Evolutionary conservation across 64 coral and sea anemone genomes (phyloP).

Genomic region (Exaiptasia diaphana): DNA sequence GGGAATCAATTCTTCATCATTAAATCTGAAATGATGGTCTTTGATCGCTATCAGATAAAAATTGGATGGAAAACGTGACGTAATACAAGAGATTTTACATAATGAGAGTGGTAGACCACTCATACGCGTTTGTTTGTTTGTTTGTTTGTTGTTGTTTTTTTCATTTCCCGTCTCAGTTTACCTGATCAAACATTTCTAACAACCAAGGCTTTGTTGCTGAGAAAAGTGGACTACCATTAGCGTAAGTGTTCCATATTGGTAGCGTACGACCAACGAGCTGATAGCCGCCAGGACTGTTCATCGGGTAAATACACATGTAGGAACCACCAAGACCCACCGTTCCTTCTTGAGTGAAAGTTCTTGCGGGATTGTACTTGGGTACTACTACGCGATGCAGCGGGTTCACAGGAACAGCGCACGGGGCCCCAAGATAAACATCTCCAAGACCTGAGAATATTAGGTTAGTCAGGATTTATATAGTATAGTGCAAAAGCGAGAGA

Average conservation of each 20-base stretch:
- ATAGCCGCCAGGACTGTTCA: constrained; percentile 59
- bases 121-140: no score
- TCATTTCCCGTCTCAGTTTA: no score
- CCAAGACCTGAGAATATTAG: no score
- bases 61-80: no score
- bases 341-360: constrained; percentile 62
- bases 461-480: no score
- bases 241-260: constrained; percentile 56
- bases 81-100: no score
- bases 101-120: no score
- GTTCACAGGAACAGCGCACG: constrained; percentile 51
- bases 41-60: no score
- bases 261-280: constrained; percentile 55
- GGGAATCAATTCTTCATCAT: no score
- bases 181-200: constrained; percentile 61
- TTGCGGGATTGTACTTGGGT: constrained; percentile 61
- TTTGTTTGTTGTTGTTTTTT: no score
- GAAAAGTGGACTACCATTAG: constrained; percentile 14
- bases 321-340: constrained; percentile 55
- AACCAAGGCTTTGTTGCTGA: constrained; percentile 48
- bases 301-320: constrained; percentile 70
- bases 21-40: no score
- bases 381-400: constrained; percentile 43
- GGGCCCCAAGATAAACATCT: constrained; percentile 57
- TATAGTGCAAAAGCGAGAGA: no score